phyloP scores from a whole-genome alignment of 2,888 invertebrate species.

The Alloscopus bannaensis region DNA sequence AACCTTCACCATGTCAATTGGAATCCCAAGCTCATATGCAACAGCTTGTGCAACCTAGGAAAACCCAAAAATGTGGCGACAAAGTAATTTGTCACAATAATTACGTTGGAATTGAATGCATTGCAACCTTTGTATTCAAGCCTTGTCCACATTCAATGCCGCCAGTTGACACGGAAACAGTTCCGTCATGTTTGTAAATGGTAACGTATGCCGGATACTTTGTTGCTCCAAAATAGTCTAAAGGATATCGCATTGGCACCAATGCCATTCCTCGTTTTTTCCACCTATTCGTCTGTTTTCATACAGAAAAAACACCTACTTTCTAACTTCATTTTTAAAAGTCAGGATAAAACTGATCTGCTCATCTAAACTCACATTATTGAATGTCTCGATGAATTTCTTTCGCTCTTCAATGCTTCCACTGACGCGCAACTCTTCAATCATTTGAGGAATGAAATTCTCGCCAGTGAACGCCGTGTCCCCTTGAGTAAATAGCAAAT shows the following conservation, averaged over 20 bases:
- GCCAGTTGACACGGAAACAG: constrained; percentile 76
- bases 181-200: constrained; percentile 77
- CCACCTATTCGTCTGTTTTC: constrained; percentile 72
- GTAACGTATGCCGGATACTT: constrained; percentile 80
- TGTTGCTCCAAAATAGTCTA: constrained; percentile 75
- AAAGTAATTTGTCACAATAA: background rate
- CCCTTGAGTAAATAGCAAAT: constrained; percentile 66
- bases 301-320: no score
- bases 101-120: background rate
- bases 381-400: constrained; percentile 79
- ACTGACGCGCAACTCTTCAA: constrained; percentile 79
- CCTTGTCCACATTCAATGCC: constrained; percentile 83
- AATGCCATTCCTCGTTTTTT: constrained; percentile 70
- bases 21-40: constrained; percentile 75
- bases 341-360: no score
- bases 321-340: no score
- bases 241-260: constrained; percentile 78
- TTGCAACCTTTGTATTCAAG: constrained; percentile 85
- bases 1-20: constrained; percentile 75
- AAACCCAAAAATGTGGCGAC: background rate
- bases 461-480: constrained; percentile 60
- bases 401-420: constrained; percentile 80
- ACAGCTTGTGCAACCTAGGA: constrained; percentile 76
- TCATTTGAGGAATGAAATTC: constrained; percentile 77
- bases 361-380: constrained; percentile 76